Conservation (phyloP, 2,113 vertebrate species). For the Mystacornis crossleyi region DNA sequence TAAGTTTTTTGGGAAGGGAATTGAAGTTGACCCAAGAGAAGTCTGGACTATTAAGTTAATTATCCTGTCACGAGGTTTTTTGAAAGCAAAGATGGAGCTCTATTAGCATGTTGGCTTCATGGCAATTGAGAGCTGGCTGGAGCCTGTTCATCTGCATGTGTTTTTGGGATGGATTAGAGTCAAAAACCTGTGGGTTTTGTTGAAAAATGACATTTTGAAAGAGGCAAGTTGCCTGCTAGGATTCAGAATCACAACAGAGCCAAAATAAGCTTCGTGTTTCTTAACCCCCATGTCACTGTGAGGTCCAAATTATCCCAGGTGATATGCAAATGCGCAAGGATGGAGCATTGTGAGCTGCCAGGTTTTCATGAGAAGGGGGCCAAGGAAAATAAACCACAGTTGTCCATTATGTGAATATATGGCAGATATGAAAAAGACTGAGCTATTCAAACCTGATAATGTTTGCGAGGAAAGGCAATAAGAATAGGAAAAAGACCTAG, state of each 20-base stretch:
- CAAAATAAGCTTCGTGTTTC: conserved; percentile 48
- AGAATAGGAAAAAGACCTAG: not conserved
- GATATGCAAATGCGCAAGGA: not conserved
- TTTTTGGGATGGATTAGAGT: conserved; percentile 41
- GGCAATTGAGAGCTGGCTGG: conserved; percentile 39
- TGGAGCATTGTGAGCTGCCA: not conserved
- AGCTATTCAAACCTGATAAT: not conserved
- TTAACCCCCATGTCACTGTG: not conserved
- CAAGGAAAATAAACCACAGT: not conserved
- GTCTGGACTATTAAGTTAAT: conserved; percentile 45
- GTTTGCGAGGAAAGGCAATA: not conserved
- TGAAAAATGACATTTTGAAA: conserved; percentile 49
- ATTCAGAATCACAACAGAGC: not conserved
- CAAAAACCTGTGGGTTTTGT: not conserved
- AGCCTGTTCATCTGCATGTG: conserved; percentile 27
- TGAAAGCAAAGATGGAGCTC: conserved; percentile 29
- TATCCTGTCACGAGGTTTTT: conserved; percentile 19
- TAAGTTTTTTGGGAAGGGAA: not conserved
- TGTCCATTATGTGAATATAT: not conserved
- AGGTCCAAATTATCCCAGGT: not conserved
- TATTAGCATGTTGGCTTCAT: conserved; percentile 24
- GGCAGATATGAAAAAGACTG: not conserved
- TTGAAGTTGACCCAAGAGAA: not conserved
- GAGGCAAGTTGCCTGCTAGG: conserved; percentile 31
- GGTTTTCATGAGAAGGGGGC: not conserved